phyloP scores from a whole-genome alignment of 1,140 invertebrate genomes.

The Holotrichia oblita region DNA sequence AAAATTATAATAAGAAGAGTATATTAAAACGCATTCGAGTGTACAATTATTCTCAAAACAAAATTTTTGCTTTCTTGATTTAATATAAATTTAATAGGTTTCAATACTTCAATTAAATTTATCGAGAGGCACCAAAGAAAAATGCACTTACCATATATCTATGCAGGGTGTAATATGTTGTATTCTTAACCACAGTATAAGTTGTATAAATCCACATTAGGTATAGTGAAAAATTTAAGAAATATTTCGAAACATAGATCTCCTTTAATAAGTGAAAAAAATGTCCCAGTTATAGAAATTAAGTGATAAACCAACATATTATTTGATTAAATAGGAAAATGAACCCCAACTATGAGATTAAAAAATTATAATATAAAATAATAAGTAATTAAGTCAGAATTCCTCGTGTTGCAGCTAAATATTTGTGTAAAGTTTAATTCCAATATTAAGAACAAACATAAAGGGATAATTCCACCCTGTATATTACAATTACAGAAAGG shows the following conservation, averaged over 20 bases:
- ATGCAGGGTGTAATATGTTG: neutral
- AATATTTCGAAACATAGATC: constrained; percentile 2
- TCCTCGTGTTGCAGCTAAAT: neutral
- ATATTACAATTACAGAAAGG: neutral
- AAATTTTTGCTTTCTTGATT: no score
- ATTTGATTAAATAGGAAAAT: neutral
- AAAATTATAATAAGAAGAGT: no score
- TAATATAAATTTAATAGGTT: no score
- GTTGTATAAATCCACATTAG: neutral
- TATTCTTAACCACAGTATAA: neutral
- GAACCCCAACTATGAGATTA: neutral
- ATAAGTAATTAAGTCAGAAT: neutral
- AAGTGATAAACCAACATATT: neutral
- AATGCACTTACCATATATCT: neutral
- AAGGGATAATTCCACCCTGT: constrained; percentile 9
- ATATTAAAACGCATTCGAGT: no score
- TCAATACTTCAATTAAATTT: no score
- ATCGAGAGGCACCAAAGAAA: no score
- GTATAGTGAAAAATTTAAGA: neutral
- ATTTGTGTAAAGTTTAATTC: neutral
- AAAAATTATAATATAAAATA: neutral
- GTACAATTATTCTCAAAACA: no score
- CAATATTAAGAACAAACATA: neutral
- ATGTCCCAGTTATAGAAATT: neutral
- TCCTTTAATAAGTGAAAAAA: neutral